These are phyloP conservation scores for Norana najaformis DNA, from an alignment of 2,888 invertebrate species.

Conservation along the genomic window DNA sequence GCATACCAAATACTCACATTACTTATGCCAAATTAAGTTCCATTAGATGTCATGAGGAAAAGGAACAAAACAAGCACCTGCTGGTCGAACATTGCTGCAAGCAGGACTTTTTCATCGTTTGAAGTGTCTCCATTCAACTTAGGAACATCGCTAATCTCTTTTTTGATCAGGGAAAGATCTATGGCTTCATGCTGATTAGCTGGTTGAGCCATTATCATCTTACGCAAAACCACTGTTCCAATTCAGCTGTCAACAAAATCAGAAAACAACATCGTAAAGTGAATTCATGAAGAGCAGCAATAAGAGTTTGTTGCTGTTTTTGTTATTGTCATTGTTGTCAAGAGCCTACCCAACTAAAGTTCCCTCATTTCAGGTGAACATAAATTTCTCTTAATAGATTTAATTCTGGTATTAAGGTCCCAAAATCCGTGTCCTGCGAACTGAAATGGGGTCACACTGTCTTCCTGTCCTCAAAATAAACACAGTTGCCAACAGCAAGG, in stretches of 20 bases:
- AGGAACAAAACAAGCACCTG: not conserved
- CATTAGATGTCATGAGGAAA: not conserved
- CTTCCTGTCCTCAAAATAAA: not conserved
- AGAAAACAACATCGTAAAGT: not conserved
- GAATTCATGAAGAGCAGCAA: not conserved
- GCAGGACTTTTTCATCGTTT: not conserved
- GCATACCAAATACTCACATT: not conserved
- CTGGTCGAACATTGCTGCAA: slow-evolving; percentile 10
- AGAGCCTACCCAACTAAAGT: not conserved
- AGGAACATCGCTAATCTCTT: slow-evolving; percentile 21
- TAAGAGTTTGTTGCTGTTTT: not conserved
- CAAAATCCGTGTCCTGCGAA: not conserved
- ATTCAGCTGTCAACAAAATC: slow-evolving; percentile 7
- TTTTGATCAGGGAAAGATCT: slow-evolving; percentile 18
- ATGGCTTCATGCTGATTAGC: slow-evolving; percentile 16
- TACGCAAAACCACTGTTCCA: not conserved
- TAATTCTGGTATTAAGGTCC: not conserved
- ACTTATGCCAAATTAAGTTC: not conserved
- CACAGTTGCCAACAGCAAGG: not conserved
- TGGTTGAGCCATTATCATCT: slow-evolving; percentile 10
- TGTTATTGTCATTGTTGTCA: not conserved
- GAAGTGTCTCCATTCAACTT: slow-evolving; percentile 16
- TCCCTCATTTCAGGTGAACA: not conserved
- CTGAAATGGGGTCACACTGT: not conserved
- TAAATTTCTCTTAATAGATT: not conserved